phyloP scores from a whole-genome alignment of 2,113 vertebrate genomes.

The Phycodurus eques region DNA sequence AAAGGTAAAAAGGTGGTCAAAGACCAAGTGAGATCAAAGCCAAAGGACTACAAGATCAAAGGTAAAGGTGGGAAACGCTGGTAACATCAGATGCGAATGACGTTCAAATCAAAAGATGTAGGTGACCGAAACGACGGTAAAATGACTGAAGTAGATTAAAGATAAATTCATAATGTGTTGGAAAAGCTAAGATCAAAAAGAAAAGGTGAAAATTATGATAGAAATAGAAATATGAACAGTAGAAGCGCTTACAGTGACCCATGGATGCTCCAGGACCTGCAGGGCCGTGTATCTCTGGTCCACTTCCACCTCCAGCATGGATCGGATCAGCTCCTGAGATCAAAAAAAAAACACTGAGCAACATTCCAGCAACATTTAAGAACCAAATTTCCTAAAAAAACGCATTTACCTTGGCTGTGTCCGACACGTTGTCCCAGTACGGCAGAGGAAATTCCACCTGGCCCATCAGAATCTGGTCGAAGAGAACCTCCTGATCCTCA shows the following conservation, averaged over 20 bases:
- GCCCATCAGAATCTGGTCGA: conserved; percentile 97
- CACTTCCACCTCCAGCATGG: conserved; percentile 94
- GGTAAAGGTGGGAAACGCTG: too few relatives aligned
- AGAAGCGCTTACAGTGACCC: conserved; percentile 89
- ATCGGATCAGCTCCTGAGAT: conserved; percentile 88
- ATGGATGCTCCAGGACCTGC: conserved; percentile 94
- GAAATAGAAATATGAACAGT: too few relatives aligned
- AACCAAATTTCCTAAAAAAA: not conserved
- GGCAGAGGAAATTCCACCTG: conserved; percentile 95
- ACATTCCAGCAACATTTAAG: not conserved
- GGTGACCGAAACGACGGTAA: too few relatives aligned
- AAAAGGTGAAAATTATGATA: too few relatives aligned
- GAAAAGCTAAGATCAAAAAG: too few relatives aligned
- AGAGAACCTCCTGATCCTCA: conserved; percentile 94
- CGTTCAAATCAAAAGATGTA: too few relatives aligned
- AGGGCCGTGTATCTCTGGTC: conserved; percentile 90
- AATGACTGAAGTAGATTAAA: too few relatives aligned
- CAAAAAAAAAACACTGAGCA: not conserved
- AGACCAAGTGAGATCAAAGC: too few relatives aligned
- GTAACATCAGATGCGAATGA: too few relatives aligned
- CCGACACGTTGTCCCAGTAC: conserved; percentile 96
- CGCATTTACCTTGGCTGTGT: conserved; percentile 85
- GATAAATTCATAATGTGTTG: too few relatives aligned
- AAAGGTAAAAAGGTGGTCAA: too few relatives aligned
- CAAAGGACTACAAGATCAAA: not conserved